These are phyloP conservation scores for Hyla sarda DNA, from an alignment of 2,113 vertebrate genomes.

Conservation along the genomic window DNA sequence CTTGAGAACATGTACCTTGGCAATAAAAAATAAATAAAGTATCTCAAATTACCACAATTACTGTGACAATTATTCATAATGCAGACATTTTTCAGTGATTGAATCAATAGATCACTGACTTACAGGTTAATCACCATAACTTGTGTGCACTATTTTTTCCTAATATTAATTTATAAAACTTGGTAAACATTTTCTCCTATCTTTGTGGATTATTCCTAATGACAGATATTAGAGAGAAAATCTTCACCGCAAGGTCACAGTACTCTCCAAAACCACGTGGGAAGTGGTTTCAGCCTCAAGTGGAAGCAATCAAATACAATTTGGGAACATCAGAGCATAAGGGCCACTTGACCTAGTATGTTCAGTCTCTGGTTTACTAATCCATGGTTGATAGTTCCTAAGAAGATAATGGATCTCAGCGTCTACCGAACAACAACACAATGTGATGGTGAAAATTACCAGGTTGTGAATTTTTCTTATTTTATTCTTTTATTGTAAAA, in stretches of 20 bases:
- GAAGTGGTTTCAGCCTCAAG: not conserved
- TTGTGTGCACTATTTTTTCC: too few species aligned
- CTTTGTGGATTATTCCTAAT: not conserved
- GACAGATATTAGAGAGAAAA: not conserved
- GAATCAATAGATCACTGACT: not conserved
- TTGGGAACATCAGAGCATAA: not conserved
- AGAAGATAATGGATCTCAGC: not conserved
- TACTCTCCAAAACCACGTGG: not conserved
- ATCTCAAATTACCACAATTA: too few species aligned
- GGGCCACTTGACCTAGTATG: constrained; percentile 37
- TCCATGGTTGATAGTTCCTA: not conserved
- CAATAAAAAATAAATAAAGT: too few species aligned
- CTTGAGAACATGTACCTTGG: too few species aligned
- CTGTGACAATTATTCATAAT: not conserved
- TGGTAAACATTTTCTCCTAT: not conserved
- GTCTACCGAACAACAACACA: not conserved
- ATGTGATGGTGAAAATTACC: not conserved
- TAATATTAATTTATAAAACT: not conserved
- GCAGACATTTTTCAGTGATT: not conserved
- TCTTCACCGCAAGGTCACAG: constrained; percentile 12
- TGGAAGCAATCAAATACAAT: constrained; percentile 38
- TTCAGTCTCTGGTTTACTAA: constrained; percentile 6
- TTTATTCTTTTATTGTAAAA: not conserved
- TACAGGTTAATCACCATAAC: too few species aligned
- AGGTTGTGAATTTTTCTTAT: not conserved